Conservation (phyloP, 2,113 vertebrate genomes). For the Tauraco erythrolophus region DNA sequence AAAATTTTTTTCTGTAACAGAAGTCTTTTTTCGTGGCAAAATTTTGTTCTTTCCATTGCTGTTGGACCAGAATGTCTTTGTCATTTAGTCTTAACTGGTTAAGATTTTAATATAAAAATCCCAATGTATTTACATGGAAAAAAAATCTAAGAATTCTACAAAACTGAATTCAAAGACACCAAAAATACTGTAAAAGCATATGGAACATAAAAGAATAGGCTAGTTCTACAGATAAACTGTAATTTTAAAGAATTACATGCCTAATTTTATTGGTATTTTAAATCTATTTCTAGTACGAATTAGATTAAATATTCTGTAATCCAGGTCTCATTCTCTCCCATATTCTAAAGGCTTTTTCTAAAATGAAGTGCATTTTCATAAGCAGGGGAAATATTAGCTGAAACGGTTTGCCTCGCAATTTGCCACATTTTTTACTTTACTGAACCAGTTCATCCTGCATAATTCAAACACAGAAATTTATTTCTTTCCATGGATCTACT, state of each 20-base stretch:
- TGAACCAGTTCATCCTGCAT: fast-evolving
- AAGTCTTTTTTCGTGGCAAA: neutral
- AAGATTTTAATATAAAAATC: neutral
- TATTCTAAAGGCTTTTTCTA: neutral
- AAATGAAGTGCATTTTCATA: neutral
- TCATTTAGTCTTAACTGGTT: neutral
- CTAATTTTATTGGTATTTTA: neutral
- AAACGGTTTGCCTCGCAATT: neutral
- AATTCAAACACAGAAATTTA: neutral
- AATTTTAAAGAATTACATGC: neutral
- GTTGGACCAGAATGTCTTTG: neutral
- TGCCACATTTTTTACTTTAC: neutral
- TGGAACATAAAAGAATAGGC: neutral
- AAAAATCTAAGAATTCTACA: neutral
- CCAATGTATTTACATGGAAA: neutral
- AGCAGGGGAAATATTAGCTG: neutral
- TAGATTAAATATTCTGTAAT: neutral
- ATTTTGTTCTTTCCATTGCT: neutral
- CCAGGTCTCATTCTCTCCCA: neutral
- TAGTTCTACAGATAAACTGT: neutral
- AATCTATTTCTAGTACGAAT: neutral
- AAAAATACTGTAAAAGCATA: neutral
- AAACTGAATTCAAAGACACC: neutral
- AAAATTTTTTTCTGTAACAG: neutral
- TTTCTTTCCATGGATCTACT: neutral